Conservation (phyloP, 2,113 vertebrate species). For the Jaculus jaculus region DNA sequence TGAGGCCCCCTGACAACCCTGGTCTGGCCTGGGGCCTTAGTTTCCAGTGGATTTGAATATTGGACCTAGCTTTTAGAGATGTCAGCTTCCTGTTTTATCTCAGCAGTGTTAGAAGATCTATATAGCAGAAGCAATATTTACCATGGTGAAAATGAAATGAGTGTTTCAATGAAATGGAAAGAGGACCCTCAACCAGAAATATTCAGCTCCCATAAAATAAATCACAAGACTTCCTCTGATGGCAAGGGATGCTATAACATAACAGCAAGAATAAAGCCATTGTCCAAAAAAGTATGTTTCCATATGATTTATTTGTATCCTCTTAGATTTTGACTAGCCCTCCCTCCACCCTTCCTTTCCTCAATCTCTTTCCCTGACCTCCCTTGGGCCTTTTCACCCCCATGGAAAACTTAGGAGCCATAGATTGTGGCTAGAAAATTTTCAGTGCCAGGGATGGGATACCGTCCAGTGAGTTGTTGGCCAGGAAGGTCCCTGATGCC, state of each 20-base stretch:
- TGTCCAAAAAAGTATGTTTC: too few species aligned
- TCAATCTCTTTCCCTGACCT: too few species aligned
- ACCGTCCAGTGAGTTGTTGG: too few species aligned
- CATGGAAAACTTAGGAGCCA: too few species aligned
- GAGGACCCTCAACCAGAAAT: too few species aligned
- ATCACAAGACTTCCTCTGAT: not conserved
- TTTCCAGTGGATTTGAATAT: not conserved
- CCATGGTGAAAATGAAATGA: not conserved
- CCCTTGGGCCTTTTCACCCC: too few species aligned
- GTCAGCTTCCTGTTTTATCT: not conserved
- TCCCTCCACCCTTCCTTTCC: too few species aligned
- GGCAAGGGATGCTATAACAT: not conserved
- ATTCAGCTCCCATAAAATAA: slow-evolving; percentile 5
- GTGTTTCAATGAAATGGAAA: not conserved
- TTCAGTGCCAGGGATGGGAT: too few species aligned
- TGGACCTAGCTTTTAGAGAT: not conserved
- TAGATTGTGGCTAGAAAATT: too few species aligned
- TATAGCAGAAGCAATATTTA: not conserved
- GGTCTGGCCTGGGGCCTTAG: not conserved
- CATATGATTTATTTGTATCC: too few species aligned
- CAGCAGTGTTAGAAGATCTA: not conserved
- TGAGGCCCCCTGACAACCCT: not conserved
- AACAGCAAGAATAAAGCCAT: not conserved
- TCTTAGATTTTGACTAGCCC: too few species aligned
- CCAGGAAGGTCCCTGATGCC: too few species aligned